Evolutionary conservation across 1,140 invertebrate genomes (phyloP).

Genomic region (Drosophila truncata): DNA sequence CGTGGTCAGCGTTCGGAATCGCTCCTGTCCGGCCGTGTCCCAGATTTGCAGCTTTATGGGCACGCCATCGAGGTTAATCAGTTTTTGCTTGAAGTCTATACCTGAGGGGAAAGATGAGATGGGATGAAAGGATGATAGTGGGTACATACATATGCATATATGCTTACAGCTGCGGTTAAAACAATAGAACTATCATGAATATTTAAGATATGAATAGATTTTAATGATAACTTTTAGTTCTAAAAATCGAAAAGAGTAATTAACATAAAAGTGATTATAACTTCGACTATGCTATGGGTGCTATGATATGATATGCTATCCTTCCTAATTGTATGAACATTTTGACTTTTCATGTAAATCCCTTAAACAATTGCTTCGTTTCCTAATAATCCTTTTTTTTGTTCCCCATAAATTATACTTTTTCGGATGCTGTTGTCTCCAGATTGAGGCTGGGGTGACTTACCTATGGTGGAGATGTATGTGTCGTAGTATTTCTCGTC

Average conservation of each 20-base stretch:
- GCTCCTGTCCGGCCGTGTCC: conserved; percentile 89
- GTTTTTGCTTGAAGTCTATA: conserved; percentile 96
- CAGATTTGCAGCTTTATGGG: conserved; percentile 96
- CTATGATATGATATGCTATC: not conserved
- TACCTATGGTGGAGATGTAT: conserved; percentile 96
- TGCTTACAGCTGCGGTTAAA: not conserved
- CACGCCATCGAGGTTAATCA: conserved; percentile 93
- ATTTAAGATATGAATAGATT: not conserved
- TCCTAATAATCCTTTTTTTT: not conserved
- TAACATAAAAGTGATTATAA: not conserved
- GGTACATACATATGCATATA: not conserved
- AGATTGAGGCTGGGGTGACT: conserved; percentile 78
- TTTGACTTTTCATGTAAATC: not conserved
- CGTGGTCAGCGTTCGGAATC: conserved; percentile 90
- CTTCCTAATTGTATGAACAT: not conserved
- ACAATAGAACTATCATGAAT: not conserved
- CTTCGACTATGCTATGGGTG: no score
- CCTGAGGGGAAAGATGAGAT: conserved; percentile 86
- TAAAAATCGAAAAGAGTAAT: not conserved
- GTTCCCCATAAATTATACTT: not conserved
- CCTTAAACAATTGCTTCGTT: no score
- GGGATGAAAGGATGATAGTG: conserved; percentile 28
- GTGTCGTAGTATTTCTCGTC: conserved; percentile 96
- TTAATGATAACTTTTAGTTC: no score
- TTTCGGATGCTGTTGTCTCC: conserved; percentile 14